phyloP scores from a whole-genome alignment of 64 coral and sea anemone species.

The Montipora sp. region DNA sequence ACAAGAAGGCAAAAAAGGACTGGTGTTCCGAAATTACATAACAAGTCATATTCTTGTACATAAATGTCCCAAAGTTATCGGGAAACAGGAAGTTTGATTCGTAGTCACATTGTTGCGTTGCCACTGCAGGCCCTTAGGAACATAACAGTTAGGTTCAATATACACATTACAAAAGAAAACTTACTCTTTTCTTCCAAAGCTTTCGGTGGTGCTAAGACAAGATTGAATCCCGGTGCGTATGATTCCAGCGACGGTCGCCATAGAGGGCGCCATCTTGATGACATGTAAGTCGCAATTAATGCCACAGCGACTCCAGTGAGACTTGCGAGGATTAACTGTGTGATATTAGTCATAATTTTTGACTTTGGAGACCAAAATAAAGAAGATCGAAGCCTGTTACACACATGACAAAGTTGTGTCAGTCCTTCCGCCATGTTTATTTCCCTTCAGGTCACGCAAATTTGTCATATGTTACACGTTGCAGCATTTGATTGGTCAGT shows the following conservation, averaged over 20 bases:
- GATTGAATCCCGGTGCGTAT: conserved; percentile 74
- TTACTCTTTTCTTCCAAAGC: conserved; percentile 35
- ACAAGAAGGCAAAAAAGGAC: too few species aligned
- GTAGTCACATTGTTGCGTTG: too few species aligned
- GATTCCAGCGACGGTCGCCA: conserved; percentile 61
- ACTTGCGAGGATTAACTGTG: conserved; percentile 76
- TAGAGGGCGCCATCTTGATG: conserved; percentile 45
- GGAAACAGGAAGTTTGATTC: too few species aligned
- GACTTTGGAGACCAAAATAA: conserved; percentile 19
- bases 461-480: conserved; percentile 51
- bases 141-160: neutral
- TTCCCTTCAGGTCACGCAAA: neutral
- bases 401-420: conserved; percentile 70
- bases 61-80: too few species aligned
- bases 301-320: conserved; percentile 80
- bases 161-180: neutral
- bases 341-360: conserved; percentile 63
- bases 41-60: too few species aligned
- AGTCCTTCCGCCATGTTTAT: conserved; percentile 92
- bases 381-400: conserved; percentile 66
- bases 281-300: conserved; percentile 81
- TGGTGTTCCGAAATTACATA: too few species aligned
- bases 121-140: neutral
- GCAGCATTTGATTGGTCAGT: conserved; percentile 55
- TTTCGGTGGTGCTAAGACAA: conserved; percentile 46